These are phyloP conservation scores for Oncorhynchus mykiss DNA, from an alignment of 2,113 vertebrate species.

Conservation along the genomic window DNA sequence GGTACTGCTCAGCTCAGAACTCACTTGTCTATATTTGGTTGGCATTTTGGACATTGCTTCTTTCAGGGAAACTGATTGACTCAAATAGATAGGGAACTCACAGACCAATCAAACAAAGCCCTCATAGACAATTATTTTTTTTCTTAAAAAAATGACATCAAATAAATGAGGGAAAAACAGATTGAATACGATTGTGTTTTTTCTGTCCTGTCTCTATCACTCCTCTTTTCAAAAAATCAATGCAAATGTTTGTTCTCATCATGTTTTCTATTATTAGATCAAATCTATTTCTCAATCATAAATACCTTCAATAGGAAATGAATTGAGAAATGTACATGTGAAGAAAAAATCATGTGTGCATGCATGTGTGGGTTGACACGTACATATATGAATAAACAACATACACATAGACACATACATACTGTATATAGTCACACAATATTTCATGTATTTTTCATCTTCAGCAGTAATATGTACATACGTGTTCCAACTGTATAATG, in stretches of 20 bases:
- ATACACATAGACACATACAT: conserved; percentile 57
- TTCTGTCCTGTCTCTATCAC: conserved; percentile 58
- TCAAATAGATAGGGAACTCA: neutral
- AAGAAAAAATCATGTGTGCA: conserved; percentile 50
- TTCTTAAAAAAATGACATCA: conserved; percentile 68
- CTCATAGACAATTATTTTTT: conserved; percentile 34
- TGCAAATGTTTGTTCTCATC: conserved; percentile 83
- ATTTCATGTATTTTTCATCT: conserved; percentile 62
- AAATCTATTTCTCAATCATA: conserved; percentile 76
- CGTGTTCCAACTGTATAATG: conserved; percentile 83
- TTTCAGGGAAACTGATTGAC: conserved; percentile 9
- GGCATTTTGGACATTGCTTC: conserved; percentile 49
- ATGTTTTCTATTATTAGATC: conserved; percentile 80
- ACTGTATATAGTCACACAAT: conserved; percentile 74
- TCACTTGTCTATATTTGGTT: neutral
- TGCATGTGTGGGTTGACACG: conserved; percentile 69
- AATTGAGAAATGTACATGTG: conserved; percentile 74
- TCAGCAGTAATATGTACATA: conserved; percentile 91
- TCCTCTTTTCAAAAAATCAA: conserved; percentile 73
- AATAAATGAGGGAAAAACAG: neutral
- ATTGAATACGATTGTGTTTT: conserved; percentile 35
- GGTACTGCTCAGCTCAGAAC: neutral
- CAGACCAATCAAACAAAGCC: conserved; percentile 2
- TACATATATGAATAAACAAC: conserved; percentile 71
- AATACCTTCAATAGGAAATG: conserved; percentile 91